These are phyloP conservation scores for Arion vulgaris DNA, from an alignment of 1,140 invertebrate genomes.

Conservation along the genomic window DNA sequence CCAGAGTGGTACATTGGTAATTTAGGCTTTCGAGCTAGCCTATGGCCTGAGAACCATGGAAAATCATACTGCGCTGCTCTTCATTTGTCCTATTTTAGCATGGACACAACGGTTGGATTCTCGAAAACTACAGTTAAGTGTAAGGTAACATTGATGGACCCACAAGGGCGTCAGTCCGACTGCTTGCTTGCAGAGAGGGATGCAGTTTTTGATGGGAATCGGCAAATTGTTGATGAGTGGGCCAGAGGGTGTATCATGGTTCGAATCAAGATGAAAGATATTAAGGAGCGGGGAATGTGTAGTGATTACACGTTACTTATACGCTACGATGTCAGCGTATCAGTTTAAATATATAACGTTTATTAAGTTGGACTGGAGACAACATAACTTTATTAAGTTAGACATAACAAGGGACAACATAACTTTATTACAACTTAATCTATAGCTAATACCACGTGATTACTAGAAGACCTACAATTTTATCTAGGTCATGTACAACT, in stretches of 20 bases:
- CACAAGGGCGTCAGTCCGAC: not conserved
- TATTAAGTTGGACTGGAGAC: not conserved
- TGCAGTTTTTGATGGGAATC: not conserved
- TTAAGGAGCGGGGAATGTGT: not conserved
- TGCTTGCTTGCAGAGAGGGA: not conserved
- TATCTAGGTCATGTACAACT: too few species aligned
- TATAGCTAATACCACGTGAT: too few species aligned
- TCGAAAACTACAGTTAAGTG: not conserved
- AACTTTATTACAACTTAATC: too few species aligned
- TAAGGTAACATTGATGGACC: not conserved
- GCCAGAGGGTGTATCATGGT: not conserved
- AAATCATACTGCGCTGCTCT: not conserved
- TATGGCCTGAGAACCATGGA: not conserved
- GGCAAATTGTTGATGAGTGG: not conserved
- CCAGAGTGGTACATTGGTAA: not conserved
- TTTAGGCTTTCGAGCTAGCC: not conserved
- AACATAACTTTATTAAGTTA: too few species aligned
- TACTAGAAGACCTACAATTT: too few species aligned
- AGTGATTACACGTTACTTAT: not conserved
- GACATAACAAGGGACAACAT: too few species aligned
- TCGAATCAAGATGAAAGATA: not conserved
- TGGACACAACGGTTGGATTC: not conserved
- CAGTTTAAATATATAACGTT: not conserved
- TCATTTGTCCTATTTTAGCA: not conserved
- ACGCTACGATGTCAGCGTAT: not conserved